Percentiles rank a stretch among this genome's conserved stretches.
These are phyloP conservation scores for Chionodraco myersi DNA, from an alignment of 2,113 vertebrate genomes.

Conservation along the genomic window DNA sequence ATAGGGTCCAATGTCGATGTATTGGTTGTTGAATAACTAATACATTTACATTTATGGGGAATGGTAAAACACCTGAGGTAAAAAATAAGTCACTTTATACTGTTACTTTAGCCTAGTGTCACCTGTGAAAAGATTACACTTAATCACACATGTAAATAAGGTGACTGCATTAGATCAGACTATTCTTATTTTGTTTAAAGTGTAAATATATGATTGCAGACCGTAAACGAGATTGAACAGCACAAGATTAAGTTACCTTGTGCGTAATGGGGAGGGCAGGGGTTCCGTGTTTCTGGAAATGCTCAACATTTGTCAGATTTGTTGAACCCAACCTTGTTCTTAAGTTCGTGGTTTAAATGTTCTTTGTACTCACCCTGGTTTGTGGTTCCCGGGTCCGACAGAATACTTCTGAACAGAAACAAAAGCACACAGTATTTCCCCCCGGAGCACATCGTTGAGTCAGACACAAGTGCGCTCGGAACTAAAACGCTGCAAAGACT, in stretches of 20 bases:
- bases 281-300: background rate
- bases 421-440: slow-evolving; percentile 78
- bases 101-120: background rate
- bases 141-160: background rate
- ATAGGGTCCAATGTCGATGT: too few relatives aligned
- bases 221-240: background rate
- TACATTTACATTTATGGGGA: background rate
- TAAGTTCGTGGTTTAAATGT: background rate
- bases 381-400: slow-evolving; percentile 77
- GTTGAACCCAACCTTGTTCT: background rate
- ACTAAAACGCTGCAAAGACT: slow-evolving; percentile 45
- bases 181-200: background rate
- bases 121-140: background rate
- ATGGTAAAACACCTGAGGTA: background rate
- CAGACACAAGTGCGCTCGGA: slow-evolving; percentile 59
- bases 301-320: background rate
- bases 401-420: slow-evolving; percentile 74
- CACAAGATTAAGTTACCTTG: slow-evolving; percentile 3
- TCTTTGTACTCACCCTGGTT: slow-evolving; percentile 81
- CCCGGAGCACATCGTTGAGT: slow-evolving; percentile 73
- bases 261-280: background rate
- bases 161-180: background rate
- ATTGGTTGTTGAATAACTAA: background rate
- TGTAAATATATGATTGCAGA: background rate
- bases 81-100: background rate